These are phyloP conservation scores for Agriotes lineatus DNA, from an alignment of 2,888 invertebrate species.

Conservation along the genomic window DNA sequence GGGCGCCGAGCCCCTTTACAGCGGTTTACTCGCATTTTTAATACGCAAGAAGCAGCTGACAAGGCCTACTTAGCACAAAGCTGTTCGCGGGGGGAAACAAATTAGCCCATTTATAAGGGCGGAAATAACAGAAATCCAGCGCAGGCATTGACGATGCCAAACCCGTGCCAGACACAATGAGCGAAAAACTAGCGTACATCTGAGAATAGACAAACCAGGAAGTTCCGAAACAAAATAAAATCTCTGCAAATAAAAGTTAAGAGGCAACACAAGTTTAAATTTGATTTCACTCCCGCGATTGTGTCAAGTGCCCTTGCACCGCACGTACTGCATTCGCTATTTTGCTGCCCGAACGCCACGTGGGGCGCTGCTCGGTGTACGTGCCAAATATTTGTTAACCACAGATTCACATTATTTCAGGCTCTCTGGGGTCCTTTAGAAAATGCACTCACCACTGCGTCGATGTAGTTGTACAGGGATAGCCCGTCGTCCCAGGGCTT, in stretches of 20 bases:
- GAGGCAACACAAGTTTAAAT: conserved; percentile 24
- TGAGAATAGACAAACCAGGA: conserved; percentile 17
- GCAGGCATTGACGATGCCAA: conserved; percentile 12
- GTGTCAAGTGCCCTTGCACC: background rate
- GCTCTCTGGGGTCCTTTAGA: too few relatives aligned
- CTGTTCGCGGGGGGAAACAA: background rate
- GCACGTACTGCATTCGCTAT: background rate
- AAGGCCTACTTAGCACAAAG: too few relatives aligned
- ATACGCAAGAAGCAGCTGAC: too few relatives aligned
- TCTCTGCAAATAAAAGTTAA: conserved; percentile 21
- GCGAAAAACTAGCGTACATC: conserved; percentile 22
- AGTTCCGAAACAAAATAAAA: conserved; percentile 28
- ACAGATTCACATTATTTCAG: too few relatives aligned
- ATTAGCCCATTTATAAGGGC: conserved; percentile 6
- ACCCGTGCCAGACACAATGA: conserved; percentile 23
- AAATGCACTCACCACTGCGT: conserved; percentile 72
- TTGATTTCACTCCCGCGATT: conserved; percentile 3
- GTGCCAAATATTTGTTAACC: too few relatives aligned
- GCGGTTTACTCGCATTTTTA: too few relatives aligned
- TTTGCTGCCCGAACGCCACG: too few relatives aligned
- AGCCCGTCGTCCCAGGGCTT: conserved; percentile 84
- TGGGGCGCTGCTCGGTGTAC: too few relatives aligned
- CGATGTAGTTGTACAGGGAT: conserved; percentile 80
- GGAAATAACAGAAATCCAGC: conserved; percentile 17
- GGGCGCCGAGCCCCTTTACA: too few relatives aligned